Percentiles rank a stretch among this genome's conserved stretches.
phyloP scores from a whole-genome alignment of 2,888 invertebrate species.

The Ectropis crepuscularia region DNA sequence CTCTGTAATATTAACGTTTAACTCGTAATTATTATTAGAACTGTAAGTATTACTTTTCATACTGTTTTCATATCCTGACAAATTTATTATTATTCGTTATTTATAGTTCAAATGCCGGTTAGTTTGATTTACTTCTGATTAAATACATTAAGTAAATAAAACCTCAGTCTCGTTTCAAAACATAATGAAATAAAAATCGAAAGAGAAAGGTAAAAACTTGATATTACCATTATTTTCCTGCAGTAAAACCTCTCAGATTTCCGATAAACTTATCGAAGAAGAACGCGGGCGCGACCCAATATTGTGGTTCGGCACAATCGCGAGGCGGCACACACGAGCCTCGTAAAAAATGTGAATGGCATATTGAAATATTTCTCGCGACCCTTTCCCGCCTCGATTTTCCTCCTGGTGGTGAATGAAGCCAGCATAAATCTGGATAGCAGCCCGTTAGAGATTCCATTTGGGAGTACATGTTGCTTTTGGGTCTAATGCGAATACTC shows the following conservation, averaged over 20 bases:
- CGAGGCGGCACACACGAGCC: constrained; percentile 74
- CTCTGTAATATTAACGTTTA: too few species aligned
- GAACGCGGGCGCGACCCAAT: constrained; percentile 64
- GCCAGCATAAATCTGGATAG: constrained; percentile 71
- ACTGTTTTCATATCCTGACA: too few species aligned
- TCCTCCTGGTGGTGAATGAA: constrained; percentile 68
- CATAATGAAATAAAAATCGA: constrained; percentile 1
- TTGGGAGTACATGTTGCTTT: constrained; percentile 30
- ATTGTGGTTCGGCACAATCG: constrained; percentile 74
- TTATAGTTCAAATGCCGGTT: too few species aligned
- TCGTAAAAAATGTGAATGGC: constrained; percentile 81
- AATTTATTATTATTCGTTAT: too few species aligned
- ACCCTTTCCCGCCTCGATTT: constrained; percentile 74
- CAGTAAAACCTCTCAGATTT: constrained; percentile 46
- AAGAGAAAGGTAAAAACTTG: constrained; percentile 3
- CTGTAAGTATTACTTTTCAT: too few species aligned
- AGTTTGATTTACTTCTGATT: too few species aligned
- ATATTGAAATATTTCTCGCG: constrained; percentile 81
- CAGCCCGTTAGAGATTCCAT: constrained; percentile 54
- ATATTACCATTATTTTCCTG: constrained; percentile 27
- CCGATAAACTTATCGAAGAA: constrained; percentile 61
- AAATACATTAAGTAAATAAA: not conserved
- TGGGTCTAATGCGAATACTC: constrained; percentile 24
- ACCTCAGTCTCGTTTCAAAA: constrained; percentile 1
- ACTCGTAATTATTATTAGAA: too few species aligned